Conservation (phyloP, 2,888 invertebrate species). For the Corbicula japonica region DNA sequence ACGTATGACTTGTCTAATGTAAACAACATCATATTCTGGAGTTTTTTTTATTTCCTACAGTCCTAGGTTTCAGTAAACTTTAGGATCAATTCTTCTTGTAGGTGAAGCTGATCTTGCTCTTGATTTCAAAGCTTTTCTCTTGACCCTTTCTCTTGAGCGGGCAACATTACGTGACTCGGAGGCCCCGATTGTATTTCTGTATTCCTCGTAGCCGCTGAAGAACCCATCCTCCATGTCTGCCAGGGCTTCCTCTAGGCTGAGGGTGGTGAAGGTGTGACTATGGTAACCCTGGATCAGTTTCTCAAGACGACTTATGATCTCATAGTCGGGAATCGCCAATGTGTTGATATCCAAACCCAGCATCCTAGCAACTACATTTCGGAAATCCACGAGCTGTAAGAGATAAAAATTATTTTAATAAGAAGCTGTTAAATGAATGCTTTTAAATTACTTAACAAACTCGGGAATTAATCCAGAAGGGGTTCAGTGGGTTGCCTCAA, state of each 20-base stretch:
- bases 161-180: conserved; percentile 68
- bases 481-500: too few species aligned
- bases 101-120: conserved; percentile 83
- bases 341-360: conserved; percentile 86
- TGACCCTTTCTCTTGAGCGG: conserved; percentile 72
- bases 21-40: too few species aligned
- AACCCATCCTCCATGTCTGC: conserved; percentile 84
- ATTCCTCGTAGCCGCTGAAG: conserved; percentile 77
- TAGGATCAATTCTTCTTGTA: conserved; percentile 75
- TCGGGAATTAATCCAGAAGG: too few species aligned
- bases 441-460: too few species aligned
- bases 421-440: too few species aligned
- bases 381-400: conserved; percentile 86
- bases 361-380: conserved; percentile 86
- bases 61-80: conserved; percentile 83
- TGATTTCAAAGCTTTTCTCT: conserved; percentile 69
- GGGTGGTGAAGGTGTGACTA: conserved; percentile 81
- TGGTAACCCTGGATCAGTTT: conserved; percentile 86
- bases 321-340: conserved; percentile 86
- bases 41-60: not conserved
- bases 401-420: not conserved
- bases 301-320: conserved; percentile 86
- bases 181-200: conserved; percentile 65
- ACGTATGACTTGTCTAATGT: too few species aligned
- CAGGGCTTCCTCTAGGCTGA: conserved; percentile 83